These are phyloP conservation scores for Nephrotoma guestfalica DNA, from an alignment of 2,888 invertebrate genomes.

Conservation along the genomic window DNA sequence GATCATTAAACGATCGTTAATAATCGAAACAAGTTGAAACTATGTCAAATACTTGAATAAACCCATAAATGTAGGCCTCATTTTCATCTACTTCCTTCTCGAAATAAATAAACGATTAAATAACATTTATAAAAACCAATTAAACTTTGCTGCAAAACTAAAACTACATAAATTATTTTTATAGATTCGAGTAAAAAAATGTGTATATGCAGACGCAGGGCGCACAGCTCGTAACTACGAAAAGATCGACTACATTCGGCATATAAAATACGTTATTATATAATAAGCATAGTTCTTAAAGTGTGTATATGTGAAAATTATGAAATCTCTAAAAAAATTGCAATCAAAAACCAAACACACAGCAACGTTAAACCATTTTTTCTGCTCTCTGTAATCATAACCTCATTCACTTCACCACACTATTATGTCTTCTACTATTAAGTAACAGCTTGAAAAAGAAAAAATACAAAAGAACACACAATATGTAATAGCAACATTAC, in stretches of 20 bases:
- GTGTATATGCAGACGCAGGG: background rate
- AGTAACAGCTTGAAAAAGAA: background rate
- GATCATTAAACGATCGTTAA: background rate
- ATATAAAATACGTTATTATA: background rate
- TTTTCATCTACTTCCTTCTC: background rate
- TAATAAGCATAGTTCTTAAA: background rate
- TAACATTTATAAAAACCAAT: background rate
- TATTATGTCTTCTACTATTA: constrained; percentile 1
- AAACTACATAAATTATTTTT: background rate
- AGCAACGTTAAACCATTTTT: background rate
- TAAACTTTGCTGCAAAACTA: background rate
- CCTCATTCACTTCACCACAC: constrained; percentile 1
- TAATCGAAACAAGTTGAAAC: background rate
- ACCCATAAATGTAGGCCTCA: background rate
- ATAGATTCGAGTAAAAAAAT: background rate
- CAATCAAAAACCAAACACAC: background rate
- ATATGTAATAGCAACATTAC: constrained; percentile 4
- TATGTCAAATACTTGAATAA: background rate
- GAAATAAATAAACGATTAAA: background rate
- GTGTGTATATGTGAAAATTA: background rate
- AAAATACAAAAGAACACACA: constrained; percentile 4
- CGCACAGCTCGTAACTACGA: background rate
- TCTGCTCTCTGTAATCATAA: constrained; percentile 1
- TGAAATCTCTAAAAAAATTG: background rate
- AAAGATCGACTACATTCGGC: background rate